Percentiles rank a stretch among this genome's conserved stretches.
Evolutionary conservation across 2,113 vertebrate species (phyloP).

Genomic region (Riparia riparia): DNA sequence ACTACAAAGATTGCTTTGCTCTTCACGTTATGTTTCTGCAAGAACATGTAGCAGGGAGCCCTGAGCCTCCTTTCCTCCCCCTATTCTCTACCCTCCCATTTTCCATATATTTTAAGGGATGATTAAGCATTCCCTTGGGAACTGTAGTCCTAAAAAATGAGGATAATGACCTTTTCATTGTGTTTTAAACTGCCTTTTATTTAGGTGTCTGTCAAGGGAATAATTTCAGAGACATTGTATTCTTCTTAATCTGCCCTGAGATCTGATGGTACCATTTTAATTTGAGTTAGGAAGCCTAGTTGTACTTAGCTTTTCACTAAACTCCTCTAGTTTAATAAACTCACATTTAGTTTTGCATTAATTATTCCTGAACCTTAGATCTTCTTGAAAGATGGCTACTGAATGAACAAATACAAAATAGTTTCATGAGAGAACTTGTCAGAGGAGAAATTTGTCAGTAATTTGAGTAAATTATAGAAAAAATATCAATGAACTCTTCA

Average conservation of each 20-base stretch:
- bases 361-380: background rate
- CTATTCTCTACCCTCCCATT: background rate
- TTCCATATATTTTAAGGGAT: background rate
- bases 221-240: background rate
- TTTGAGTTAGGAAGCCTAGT: background rate
- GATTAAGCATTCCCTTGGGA: background rate
- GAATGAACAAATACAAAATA: background rate
- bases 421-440: background rate
- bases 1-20: background rate
- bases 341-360: background rate
- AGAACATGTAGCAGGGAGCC: background rate
- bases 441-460: slow-evolving; percentile 19
- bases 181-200: slow-evolving; percentile 26
- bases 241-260: background rate
- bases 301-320: background rate
- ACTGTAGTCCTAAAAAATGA: background rate
- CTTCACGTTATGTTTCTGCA: rapidly evolving
- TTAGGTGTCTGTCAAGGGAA: background rate
- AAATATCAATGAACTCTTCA: slow-evolving; percentile 52
- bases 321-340: background rate
- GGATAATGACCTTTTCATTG: background rate
- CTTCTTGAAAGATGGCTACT: background rate
- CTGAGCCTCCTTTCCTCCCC: background rate
- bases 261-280: background rate
- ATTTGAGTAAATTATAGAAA: slow-evolving; percentile 32